phyloP scores from a whole-genome alignment of 2,888 invertebrate genomes.

The Phortica magna region DNA sequence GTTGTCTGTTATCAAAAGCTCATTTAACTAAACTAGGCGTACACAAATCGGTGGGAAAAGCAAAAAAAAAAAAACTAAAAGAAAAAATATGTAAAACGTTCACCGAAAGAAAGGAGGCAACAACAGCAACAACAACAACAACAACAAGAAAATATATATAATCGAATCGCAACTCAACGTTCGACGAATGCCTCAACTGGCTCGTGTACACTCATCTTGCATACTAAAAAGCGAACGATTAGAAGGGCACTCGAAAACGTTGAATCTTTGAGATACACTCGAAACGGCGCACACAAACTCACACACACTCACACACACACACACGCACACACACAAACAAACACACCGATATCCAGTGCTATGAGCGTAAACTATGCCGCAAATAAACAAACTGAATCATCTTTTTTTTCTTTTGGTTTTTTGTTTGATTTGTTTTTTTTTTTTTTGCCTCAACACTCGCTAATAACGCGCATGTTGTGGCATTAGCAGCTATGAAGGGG shows the following conservation, averaged over 20 bases:
- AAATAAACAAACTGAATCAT: conserved; percentile 54
- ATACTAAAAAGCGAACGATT: conserved; percentile 13
- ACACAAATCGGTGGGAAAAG: neutral
- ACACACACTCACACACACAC: conserved; percentile 10
- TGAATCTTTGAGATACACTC: conserved; percentile 31
- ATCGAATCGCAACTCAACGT: neutral
- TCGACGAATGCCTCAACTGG: neutral
- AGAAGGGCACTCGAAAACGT: conserved; percentile 22
- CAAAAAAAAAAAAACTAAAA: no score
- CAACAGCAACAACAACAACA: neutral
- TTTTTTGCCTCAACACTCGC: conserved; percentile 1
- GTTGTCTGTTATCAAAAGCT: conserved; percentile 16
- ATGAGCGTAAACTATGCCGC: conserved; percentile 28
- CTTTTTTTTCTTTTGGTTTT: conserved; percentile 31
- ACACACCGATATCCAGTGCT: neutral
- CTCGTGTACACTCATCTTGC: conserved; percentile 1
- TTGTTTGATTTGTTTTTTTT: neutral
- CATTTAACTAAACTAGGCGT: conserved; percentile 18
- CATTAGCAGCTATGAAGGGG: neutral
- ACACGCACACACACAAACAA: neutral
- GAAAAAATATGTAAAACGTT: no score
- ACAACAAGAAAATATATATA: neutral
- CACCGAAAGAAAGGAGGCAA: neutral
- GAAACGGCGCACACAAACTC: neutral
- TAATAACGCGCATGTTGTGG: conserved; percentile 7